Percentiles rank a stretch among this genome's conserved stretches.
Conservation (phyloP, 1,140 invertebrate species). For the Sweltsa coloradensis region DNA sequence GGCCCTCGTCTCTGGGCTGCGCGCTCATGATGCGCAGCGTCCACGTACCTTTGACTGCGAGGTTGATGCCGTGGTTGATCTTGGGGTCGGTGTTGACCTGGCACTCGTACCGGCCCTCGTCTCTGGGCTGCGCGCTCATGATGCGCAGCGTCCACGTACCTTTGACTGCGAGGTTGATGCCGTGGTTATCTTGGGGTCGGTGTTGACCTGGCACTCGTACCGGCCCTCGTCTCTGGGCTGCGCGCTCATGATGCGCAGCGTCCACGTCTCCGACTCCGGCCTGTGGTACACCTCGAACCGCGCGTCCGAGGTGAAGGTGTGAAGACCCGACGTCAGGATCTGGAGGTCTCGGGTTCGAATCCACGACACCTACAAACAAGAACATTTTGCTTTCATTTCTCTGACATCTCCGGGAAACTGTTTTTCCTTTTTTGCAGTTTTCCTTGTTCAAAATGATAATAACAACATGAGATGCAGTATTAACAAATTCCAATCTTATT, state of each 20-base stretch:
- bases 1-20: slow-evolving; percentile 47
- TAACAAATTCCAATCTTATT: too few relatives aligned
- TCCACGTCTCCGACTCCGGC: slow-evolving; percentile 44
- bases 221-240: slow-evolving; percentile 49
- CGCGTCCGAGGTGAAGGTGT: slow-evolving; percentile 58
- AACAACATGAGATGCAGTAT: too few relatives aligned
- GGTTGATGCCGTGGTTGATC: slow-evolving; percentile 48
- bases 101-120: slow-evolving; percentile 63
- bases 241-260: slow-evolving; percentile 51
- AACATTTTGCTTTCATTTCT: slow-evolving; percentile 10
- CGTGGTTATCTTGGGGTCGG: slow-evolving; percentile 64
- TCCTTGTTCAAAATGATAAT: too few relatives aligned
- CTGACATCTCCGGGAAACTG: too few relatives aligned
- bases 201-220: slow-evolving; percentile 71
- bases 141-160: slow-evolving; percentile 61
- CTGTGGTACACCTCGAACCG: slow-evolving; percentile 45
- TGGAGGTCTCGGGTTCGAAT: slow-evolving; percentile 57
- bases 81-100: slow-evolving; percentile 73
- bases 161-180: slow-evolving; percentile 48
- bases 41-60: slow-evolving; percentile 53
- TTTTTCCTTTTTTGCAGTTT: too few relatives aligned
- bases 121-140: slow-evolving; percentile 42
- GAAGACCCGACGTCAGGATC: slow-evolving; percentile 54
- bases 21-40: slow-evolving; percentile 54
- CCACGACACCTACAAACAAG: slow-evolving; percentile 57